Base-by-base conservation (phyloP, 2,888 invertebrate genomes). In the Cerastis leucographa region DNA sequence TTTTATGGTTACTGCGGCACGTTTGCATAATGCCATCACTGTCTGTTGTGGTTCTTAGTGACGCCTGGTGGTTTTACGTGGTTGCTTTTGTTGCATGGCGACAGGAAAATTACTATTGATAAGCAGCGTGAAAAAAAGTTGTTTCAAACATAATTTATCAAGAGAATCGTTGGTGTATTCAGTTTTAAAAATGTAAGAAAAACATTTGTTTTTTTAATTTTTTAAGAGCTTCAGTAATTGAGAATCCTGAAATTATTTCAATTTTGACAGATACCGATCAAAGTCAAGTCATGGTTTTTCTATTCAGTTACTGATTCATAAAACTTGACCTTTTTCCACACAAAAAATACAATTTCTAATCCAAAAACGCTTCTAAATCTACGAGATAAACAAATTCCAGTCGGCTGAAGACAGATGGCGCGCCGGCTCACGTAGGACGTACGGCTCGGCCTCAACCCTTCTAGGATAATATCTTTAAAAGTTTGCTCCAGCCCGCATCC, bases 391-490 rank as follows among this genome's bases (percentile, higher is more conserved):
- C 93, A 95, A 94, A 95, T 94, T 94, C 94, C 92, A 92, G 91
- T 90, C 90, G 91, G 89, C 90, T 89, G 93, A 95, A 96, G 96
- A 96, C 95, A 95, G 95, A 96, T 96, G 96, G 95, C 94, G 92
- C 90, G 80, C 76, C 84, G 85, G 93, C 95, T 94, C 96, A 95
- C 95, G 96, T 94, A 95, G 94, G 94, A 95, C 94, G 92, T 92
- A 87, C 91, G 89, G 89, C 88, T 87, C 83, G 83, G 89, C 89
- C 91, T 93, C 95, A 96, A 96, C 96, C 96, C 96, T 96, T 96
- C 94, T 91, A 87, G 94, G 94, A 94, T 96, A 96, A 97, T 96
- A 96, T 96, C 96, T 96, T 97, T 97, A 97, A 97, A 96, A 97
- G 96, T 97, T 97, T 92, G 87, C 91, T 91, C 89, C 88, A 87